Base-by-base conservation (phyloP, 2,888 invertebrate genomes). In the Eupithecia tripunctaria region DNA sequence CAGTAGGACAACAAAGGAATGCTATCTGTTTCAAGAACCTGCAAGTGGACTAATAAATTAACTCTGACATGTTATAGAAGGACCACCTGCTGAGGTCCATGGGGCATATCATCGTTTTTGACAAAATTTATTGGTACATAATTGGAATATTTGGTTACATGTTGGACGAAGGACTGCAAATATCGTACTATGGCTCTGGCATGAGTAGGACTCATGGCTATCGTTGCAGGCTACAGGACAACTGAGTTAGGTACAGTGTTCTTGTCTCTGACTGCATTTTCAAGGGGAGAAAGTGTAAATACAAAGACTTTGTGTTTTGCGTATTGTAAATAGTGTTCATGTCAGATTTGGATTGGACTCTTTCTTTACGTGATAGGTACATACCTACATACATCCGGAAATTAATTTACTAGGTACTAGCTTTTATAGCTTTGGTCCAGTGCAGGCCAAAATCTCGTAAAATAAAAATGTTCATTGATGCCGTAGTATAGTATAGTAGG, bases 1-100 rank as follows among this genome's bases (percentile, higher is more conserved):
- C 6, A 27, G 14, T n/a, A 12, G 8, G 12, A 60, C 41, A 21
- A 68, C 68, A 68, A 68, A 62, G 68, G 60, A 68, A 68, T 68
- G 68, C 43, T 59, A n/a, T 43, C 43, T 43, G 18, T n/a, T 38
- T 68, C 21, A 59, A 67, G 67, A 15, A 25, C 29, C 36, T 12
- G 36, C 25, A 38, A 38, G 43, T 47, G 43, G 12, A 41, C 15
- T 67, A 38, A 43, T 68, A 68, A 38, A 68, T 29, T 41, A n/a
- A 18, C 43, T 43, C 18, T 18, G 18, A 68, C 43, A 68, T 68
- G 43, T 68, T 60, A 5, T 59, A 25, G 14, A 60, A 25, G 68
- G 41, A 60, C 68, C 68, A 68, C 68, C 68, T 51, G 3, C 41
- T 25, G 43, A 43, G 27, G 29, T 27, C 27, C 21, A 41, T 29